Conservation (phyloP, 1,140 invertebrate genomes). For the Luehdorfia chinensis region DNA sequence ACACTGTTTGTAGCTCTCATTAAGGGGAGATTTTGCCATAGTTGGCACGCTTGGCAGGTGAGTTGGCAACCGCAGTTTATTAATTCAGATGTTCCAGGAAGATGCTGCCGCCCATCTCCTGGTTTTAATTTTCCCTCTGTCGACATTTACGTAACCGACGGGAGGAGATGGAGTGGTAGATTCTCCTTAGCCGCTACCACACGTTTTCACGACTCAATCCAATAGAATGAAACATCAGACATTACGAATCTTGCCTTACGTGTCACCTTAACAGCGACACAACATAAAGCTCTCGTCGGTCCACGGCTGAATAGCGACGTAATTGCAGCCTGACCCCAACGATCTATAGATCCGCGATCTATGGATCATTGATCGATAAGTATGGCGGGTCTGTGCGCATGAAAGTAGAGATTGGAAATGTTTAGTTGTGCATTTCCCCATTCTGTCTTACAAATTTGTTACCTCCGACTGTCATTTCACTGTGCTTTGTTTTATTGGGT, state of each 20-base stretch:
- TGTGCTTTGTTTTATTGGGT: too few relatives aligned
- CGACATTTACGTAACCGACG: too few relatives aligned
- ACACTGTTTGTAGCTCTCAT: too few relatives aligned
- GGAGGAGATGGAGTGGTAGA: too few relatives aligned
- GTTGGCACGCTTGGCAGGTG: too few relatives aligned
- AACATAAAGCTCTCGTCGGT: constrained; percentile 34
- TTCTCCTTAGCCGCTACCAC: too few relatives aligned
- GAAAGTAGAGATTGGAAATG: constrained; percentile 35
- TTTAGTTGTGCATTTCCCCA: neutral
- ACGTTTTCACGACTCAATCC: too few relatives aligned
- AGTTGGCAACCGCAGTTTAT: too few relatives aligned
- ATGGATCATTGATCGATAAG: constrained; percentile 63
- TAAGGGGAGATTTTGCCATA: too few relatives aligned
- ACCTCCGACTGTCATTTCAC: neutral
- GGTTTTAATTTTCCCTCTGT: too few relatives aligned
- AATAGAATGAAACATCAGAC: neutral
- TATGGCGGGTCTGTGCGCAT: constrained; percentile 27
- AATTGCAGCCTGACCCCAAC: constrained; percentile 54
- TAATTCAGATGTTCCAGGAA: too few relatives aligned
- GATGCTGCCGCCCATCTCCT: too few relatives aligned
- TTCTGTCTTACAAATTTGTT: neutral
- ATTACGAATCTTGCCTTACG: neutral
- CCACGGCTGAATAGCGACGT: constrained; percentile 50
- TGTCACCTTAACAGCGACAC: constrained; percentile 21
- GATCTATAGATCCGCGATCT: constrained; percentile 53